Conservation (phyloP, 2,888 invertebrate species). For the Acheta domesticus region DNA sequence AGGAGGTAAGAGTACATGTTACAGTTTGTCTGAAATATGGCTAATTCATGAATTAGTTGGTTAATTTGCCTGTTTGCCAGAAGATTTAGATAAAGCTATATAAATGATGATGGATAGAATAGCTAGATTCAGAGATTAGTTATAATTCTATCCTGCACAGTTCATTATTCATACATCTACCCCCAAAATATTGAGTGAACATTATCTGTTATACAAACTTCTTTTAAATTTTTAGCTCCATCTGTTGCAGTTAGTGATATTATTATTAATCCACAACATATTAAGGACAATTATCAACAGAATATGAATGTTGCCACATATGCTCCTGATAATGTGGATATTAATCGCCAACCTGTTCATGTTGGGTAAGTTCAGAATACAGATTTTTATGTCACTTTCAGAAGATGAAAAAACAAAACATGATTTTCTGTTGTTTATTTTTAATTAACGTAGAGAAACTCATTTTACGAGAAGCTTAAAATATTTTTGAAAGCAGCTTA, state of each 20-base stretch:
- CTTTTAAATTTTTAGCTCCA: slow-evolving; percentile 21
- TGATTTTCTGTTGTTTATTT: too few relatives aligned
- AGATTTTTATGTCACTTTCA: too few relatives aligned
- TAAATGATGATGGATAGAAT: too few relatives aligned
- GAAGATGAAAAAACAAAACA: too few relatives aligned
- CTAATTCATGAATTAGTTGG: too few relatives aligned
- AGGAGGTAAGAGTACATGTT: too few relatives aligned
- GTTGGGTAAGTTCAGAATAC: slow-evolving; percentile 49
- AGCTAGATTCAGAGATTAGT: background rate
- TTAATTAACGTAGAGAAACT: too few relatives aligned
- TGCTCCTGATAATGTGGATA: slow-evolving; percentile 55
- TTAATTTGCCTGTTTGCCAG: too few relatives aligned
- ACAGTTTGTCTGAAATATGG: too few relatives aligned
- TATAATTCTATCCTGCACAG: background rate
- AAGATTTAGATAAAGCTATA: too few relatives aligned
- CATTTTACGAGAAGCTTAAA: too few relatives aligned
- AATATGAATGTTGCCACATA: slow-evolving; percentile 33
- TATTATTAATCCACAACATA: slow-evolving; percentile 27
- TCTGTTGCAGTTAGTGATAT: slow-evolving; percentile 30
- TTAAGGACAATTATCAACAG: slow-evolving; percentile 27
- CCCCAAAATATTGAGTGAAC: background rate
- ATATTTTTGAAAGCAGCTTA: too few relatives aligned
- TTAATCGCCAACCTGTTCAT: slow-evolving; percentile 52
- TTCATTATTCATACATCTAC: background rate
- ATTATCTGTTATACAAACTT: background rate